Evolutionary conservation across 2,888 invertebrate genomes (phyloP).

Genomic region (Xylota sylvarum): DNA sequence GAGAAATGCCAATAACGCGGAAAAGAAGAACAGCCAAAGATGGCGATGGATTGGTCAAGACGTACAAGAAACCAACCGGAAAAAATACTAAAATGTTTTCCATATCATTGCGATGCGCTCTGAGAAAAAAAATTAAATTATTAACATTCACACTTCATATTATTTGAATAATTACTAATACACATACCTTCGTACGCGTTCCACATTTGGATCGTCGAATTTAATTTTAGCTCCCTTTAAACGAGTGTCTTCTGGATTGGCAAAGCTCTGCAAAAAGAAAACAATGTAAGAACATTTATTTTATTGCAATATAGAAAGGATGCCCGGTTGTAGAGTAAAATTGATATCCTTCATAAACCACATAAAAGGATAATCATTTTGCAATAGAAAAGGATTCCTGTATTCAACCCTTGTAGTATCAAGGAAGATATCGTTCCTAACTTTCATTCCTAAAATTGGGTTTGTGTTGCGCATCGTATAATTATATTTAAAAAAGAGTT

Average conservation of each 20-base stretch:
- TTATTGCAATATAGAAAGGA: background rate
- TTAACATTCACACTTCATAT: too few relatives aligned
- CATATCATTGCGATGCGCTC: slow-evolving; percentile 87
- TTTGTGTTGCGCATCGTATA: too few relatives aligned
- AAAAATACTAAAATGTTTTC: slow-evolving; percentile 87
- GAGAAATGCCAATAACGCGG: slow-evolving; percentile 85
- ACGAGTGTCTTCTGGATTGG: slow-evolving; percentile 85
- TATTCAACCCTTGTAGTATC: too few relatives aligned
- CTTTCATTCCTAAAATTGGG: too few relatives aligned
- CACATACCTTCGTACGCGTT: slow-evolving; percentile 83
- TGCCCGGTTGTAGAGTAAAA: too few relatives aligned
- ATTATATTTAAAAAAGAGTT: too few relatives aligned
- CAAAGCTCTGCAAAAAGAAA: slow-evolving; percentile 84
- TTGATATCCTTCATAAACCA: too few relatives aligned
- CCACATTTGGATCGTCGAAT: slow-evolving; percentile 84
- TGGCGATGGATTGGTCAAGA: slow-evolving; percentile 85
- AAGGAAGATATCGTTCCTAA: too few relatives aligned
- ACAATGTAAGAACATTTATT: background rate
- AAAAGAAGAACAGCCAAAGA: slow-evolving; percentile 86
- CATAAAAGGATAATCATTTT: too few relatives aligned
- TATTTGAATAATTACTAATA: too few relatives aligned
- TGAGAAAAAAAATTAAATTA: slow-evolving; percentile 80
- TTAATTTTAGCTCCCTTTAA: slow-evolving; percentile 79
- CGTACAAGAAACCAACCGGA: slow-evolving; percentile 85
- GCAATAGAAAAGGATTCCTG: too few relatives aligned